Conservation (phyloP, 1,140 invertebrate genomes). For the Tetraneura akinire region DNA sequence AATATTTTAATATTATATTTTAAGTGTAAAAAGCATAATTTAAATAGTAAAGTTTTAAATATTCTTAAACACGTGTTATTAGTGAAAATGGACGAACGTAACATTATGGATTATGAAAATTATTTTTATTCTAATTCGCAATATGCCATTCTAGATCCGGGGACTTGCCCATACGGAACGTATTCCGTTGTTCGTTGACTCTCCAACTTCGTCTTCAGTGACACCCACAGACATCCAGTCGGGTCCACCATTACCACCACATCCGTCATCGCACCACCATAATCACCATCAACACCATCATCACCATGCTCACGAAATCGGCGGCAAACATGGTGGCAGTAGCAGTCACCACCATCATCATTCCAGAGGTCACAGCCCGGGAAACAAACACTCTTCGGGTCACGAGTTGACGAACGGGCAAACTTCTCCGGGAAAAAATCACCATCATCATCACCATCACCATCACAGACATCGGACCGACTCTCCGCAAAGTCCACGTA, state of each 20-base stretch:
- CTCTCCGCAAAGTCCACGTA: slow-evolving; percentile 64
- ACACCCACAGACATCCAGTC: slow-evolving; percentile 38
- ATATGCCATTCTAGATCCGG: slow-evolving; percentile 62
- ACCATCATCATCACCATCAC: slow-evolving; percentile 51
- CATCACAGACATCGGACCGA: slow-evolving; percentile 59
- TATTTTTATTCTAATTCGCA: neutral
- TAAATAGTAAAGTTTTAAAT: too few species aligned
- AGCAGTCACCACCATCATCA: slow-evolving; percentile 12
- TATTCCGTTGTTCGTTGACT: slow-evolving; percentile 55
- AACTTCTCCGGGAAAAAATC: slow-evolving; percentile 21
- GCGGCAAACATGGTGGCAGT: too few species aligned
- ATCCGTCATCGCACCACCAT: slow-evolving; percentile 64
- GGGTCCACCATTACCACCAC: slow-evolving; percentile 59
- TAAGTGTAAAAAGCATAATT: too few species aligned
- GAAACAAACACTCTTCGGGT: neutral
- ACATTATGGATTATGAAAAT: too few species aligned
- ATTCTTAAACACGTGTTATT: too few species aligned
- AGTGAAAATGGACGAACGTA: too few species aligned
- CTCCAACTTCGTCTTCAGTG: slow-evolving; percentile 31
- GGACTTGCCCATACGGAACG: slow-evolving; percentile 73
- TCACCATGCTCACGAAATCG: neutral
- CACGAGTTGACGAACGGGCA: slow-evolving; percentile 36
- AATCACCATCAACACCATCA: neutral
- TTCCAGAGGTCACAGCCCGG: slow-evolving; percentile 27
- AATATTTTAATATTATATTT: too few species aligned